Conservation (phyloP, 1,140 invertebrate species). For the Drosophila navojoa region DNA sequence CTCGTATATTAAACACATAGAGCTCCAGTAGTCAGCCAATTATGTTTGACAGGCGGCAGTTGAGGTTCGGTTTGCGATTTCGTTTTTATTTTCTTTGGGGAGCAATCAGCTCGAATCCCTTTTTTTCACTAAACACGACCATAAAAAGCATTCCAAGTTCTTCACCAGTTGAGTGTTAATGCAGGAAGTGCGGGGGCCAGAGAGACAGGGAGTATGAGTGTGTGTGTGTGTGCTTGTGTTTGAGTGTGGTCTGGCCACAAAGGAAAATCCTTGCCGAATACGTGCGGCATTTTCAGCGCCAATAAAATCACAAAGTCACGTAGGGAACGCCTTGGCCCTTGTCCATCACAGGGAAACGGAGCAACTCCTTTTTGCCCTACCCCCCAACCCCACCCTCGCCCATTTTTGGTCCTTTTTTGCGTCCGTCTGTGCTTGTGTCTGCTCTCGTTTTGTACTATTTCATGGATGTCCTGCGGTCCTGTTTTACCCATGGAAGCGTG, state of each 20-base stretch:
- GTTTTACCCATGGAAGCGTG: constrained; percentile 60
- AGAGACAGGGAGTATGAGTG: constrained; percentile 27
- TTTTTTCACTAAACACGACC: constrained; percentile 77
- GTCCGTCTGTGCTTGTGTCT: constrained; percentile 35
- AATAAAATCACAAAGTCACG: constrained; percentile 82
- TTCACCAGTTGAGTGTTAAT: constrained; percentile 77
- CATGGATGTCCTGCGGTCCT: constrained; percentile 61
- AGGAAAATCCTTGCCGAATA: constrained; percentile 62
- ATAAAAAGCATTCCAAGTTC: constrained; percentile 73
- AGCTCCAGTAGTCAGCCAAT: constrained; percentile 30
- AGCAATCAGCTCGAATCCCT: constrained; percentile 71
- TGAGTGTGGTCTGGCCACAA: constrained; percentile 27
- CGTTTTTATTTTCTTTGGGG: constrained; percentile 42
- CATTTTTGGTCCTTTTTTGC: not conserved
- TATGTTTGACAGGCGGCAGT: constrained; percentile 41
- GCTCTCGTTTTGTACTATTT: constrained; percentile 34
- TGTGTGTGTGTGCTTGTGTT: not conserved
- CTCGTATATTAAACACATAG: constrained; percentile 17
- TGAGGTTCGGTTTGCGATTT: constrained; percentile 1
- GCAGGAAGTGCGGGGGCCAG: constrained; percentile 21
- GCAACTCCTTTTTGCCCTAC: constrained; percentile 11
- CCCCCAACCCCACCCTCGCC: not conserved
- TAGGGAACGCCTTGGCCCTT: constrained; percentile 53
- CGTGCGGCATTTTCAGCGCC: constrained; percentile 72
- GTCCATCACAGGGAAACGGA: constrained; percentile 53